Evolutionary conservation across 64 coral and sea anemone genomes (phyloP).

Genomic region (Exaiptasia diaphana): DNA sequence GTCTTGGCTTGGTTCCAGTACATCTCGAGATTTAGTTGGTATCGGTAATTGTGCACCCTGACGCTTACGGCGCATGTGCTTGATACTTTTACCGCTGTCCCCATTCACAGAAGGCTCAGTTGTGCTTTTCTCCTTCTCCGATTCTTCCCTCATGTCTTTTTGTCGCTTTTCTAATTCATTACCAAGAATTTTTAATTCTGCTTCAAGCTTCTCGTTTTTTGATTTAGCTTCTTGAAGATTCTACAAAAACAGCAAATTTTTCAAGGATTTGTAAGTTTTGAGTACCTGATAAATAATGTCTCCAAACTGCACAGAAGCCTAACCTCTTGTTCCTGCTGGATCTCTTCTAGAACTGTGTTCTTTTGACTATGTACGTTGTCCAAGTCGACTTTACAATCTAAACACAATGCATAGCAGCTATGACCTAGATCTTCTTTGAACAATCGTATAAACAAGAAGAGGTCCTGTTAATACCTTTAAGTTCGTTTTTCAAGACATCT

Average conservation of each 20-base stretch:
- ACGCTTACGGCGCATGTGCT: not conserved
- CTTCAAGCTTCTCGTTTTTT: not conserved
- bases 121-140: not conserved
- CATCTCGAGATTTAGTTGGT: not conserved
- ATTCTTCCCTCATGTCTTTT: not conserved
- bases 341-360: not conserved
- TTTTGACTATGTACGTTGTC: too few species aligned
- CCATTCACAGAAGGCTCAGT: not conserved
- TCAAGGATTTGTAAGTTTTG: too few species aligned
- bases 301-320: too few species aligned
- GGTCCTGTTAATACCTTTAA: too few species aligned
- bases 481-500: not conserved
- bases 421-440: too few species aligned
- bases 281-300: too few species aligned
- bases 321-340: not conserved
- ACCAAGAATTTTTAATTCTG: not conserved
- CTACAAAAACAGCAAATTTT: not conserved
- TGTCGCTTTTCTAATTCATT: not conserved
- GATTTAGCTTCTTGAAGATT: not conserved
- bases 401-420: too few species aligned
- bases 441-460: too few species aligned
- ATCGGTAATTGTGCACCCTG: slow-evolving; percentile 1
- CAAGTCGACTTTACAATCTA: too few species aligned
- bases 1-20: too few species aligned
- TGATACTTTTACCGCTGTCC: not conserved